Evolutionary conservation across 2,113 vertebrate species (phyloP).

Genomic region (Myanophis thanlyinensis): DNA sequence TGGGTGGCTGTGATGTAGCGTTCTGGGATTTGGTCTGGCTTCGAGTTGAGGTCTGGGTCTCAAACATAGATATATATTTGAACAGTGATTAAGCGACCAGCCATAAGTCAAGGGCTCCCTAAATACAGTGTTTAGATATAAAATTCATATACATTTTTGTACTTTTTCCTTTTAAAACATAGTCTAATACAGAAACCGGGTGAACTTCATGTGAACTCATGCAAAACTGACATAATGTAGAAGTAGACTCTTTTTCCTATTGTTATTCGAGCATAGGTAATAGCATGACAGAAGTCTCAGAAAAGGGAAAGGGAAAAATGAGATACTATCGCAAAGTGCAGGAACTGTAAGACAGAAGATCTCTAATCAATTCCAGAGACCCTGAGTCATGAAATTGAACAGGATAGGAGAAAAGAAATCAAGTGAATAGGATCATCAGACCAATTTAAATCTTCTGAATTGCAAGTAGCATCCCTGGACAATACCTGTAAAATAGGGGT

Average conservation of each 20-base stretch:
- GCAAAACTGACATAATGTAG: neutral
- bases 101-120: neutral
- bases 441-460: neutral
- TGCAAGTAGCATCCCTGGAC: conserved; percentile 5
- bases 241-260: neutral
- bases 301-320: neutral
- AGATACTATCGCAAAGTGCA: neutral
- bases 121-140: neutral
- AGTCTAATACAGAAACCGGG: neutral
- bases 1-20: too few relatives aligned
- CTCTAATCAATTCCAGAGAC: neutral
- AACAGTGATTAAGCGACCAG: too few relatives aligned
- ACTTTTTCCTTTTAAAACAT: neutral
- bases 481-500: conserved; percentile 30
- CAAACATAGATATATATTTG: too few relatives aligned
- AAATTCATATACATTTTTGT: neutral
- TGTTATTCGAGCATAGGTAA: neutral
- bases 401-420: neutral
- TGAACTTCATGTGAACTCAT: neutral
- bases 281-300: neutral
- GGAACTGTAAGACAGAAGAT: neutral
- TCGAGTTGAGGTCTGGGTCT: too few relatives aligned
- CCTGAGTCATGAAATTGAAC: neutral
- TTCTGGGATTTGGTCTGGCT: too few relatives aligned
- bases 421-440: neutral